Evolutionary conservation across 1,140 invertebrate species (phyloP).

Genomic region (Brachionus paranguensis): DNA sequence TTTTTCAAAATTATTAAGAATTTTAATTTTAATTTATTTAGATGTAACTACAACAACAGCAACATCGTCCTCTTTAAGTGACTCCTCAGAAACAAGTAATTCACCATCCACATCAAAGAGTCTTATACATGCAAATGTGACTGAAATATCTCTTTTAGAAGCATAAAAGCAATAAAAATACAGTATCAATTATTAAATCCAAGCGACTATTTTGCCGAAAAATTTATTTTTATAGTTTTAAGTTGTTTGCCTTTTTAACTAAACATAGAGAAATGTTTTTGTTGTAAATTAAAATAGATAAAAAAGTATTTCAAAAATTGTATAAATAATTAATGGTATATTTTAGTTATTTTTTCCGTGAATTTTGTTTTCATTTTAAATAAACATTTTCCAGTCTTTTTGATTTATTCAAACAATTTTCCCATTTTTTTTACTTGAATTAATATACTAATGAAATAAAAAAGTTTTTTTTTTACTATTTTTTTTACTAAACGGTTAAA

Average conservation of each 20-base stretch:
- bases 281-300: not conserved
- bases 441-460: no score
- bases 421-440: no score
- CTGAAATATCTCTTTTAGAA: conserved; percentile 1
- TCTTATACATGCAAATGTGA: conserved; percentile 2
- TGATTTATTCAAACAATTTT: no score
- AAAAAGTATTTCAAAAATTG: not conserved
- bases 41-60: conserved; percentile 16
- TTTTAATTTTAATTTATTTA: not conserved
- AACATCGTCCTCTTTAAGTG: not conserved
- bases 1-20: not conserved
- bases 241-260: not conserved
- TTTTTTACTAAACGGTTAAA: no score
- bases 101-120: not conserved
- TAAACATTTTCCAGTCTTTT: not conserved
- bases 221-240: not conserved
- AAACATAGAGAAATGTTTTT: not conserved
- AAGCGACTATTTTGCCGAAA: not conserved
- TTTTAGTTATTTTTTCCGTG: not conserved
- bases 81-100: not conserved
- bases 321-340: not conserved
- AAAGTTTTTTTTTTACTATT: no score
- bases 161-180: not conserved
- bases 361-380: not conserved
- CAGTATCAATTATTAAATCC: not conserved